These are phyloP conservation scores for Brachyhypopomus occidentalis DNA, from an alignment of 2,113 vertebrate species.

Conservation along the genomic window DNA sequence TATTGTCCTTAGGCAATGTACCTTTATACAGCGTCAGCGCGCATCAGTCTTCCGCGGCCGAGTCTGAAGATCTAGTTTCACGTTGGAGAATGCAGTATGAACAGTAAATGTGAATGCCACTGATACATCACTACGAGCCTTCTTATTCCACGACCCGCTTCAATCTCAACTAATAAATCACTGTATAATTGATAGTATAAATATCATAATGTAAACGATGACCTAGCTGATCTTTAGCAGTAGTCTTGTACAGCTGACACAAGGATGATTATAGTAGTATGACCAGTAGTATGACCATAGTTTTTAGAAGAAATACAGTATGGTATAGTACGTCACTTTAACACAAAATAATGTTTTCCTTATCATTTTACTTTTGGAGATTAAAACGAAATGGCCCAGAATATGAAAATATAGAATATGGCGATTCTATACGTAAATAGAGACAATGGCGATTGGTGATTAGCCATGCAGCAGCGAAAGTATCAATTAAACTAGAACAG, in stretches of 20 bases:
- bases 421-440: background rate
- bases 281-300: no score
- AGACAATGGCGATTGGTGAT: background rate
- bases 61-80: no score
- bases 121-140: no score
- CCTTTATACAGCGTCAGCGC: no score
- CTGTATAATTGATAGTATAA: background rate
- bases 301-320: no score
- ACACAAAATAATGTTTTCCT: background rate
- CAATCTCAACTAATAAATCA: background rate
- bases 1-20: no score
- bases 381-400: background rate
- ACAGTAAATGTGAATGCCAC: no score
- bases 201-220: background rate
- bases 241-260: no score
- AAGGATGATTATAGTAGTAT: no score
- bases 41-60: no score
- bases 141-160: no score
- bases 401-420: background rate
- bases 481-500: slow-evolving; percentile 10
- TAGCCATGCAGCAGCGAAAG: slow-evolving; percentile 1
- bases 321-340: background rate
- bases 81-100: no score
- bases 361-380: background rate
- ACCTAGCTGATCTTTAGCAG: background rate